phyloP scores from a whole-genome alignment of 2,113 vertebrate species.

The Climacteris rufus region DNA sequence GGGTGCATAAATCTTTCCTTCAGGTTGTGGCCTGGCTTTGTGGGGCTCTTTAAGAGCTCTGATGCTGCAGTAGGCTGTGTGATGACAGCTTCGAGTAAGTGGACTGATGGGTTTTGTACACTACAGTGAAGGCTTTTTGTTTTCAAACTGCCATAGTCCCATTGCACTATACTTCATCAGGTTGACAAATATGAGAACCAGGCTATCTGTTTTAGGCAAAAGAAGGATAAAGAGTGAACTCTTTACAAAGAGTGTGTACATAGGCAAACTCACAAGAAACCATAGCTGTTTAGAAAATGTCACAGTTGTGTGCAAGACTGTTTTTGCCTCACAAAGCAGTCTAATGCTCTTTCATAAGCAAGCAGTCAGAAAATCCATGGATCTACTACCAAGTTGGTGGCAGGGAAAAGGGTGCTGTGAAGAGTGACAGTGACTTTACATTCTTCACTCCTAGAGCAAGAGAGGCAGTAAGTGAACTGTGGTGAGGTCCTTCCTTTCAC shows the following conservation, averaged over 20 bases:
- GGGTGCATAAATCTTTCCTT: constrained; percentile 33
- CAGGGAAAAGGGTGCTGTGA: neutral
- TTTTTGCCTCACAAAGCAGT: neutral
- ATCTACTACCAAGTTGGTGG: neutral
- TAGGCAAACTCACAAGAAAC: constrained; percentile 29
- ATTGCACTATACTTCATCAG: constrained; percentile 29
- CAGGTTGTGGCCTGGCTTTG: constrained; percentile 23
- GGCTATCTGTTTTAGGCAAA: constrained; percentile 48
- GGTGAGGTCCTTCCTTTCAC: neutral
- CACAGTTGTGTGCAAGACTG: neutral
- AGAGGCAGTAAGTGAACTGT: neutral
- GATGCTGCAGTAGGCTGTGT: constrained; percentile 22
- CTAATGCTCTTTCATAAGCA: neutral
- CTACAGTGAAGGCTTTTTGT: constrained; percentile 39
- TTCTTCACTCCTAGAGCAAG: neutral
- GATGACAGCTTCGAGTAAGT: constrained; percentile 11
- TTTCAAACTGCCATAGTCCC: constrained; percentile 45
- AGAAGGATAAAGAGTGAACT: constrained; percentile 44
- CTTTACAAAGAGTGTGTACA: neutral
- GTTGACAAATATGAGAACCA: constrained; percentile 26
- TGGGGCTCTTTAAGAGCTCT: constrained; percentile 38
- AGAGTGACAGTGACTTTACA: neutral
- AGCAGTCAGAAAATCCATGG: neutral
- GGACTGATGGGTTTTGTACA: constrained; percentile 35
- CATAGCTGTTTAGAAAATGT: neutral